A percentile compares a stretch with the other conserved stretches of the same genome.
phyloP scores from a whole-genome alignment of 1,140 invertebrate genomes.

The Heliconius nattereri region DNA sequence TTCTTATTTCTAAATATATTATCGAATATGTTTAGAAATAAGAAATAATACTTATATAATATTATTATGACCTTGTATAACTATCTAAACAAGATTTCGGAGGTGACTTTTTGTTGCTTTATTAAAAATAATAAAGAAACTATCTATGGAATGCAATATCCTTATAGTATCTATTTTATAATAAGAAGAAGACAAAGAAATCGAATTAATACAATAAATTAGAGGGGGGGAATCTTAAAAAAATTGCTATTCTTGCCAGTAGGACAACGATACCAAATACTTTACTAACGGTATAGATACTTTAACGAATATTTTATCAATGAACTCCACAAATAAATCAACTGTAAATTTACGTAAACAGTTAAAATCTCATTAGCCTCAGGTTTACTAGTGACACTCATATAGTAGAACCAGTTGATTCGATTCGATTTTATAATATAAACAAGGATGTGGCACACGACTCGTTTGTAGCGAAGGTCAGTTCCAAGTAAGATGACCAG shows the following conservation, averaged over 20 bases:
- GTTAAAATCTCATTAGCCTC: constrained; percentile 6
- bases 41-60: not conserved
- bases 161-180: not conserved
- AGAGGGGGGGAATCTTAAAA: no score
- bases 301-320: not conserved
- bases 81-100: not conserved
- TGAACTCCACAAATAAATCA: not conserved
- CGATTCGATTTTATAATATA: constrained; percentile 32
- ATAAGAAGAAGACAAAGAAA: no score
- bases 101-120: not conserved
- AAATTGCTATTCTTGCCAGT: not conserved
- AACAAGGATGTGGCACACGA: constrained; percentile 33
- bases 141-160: not conserved
- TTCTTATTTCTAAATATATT: not conserved
- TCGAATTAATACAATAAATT: no score
- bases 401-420: constrained; percentile 11
- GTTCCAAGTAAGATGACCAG: constrained; percentile 6
- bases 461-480: constrained; percentile 32
- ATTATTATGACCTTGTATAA: constrained; percentile 1
- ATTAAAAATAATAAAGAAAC: not conserved
- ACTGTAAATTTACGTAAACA: not conserved
- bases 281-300: not conserved
- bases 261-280: not conserved
- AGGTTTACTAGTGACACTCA: not conserved
- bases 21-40: not conserved